phyloP scores from a whole-genome alignment of 2,797 vertebrate species.

The Mus spretus region DNA sequence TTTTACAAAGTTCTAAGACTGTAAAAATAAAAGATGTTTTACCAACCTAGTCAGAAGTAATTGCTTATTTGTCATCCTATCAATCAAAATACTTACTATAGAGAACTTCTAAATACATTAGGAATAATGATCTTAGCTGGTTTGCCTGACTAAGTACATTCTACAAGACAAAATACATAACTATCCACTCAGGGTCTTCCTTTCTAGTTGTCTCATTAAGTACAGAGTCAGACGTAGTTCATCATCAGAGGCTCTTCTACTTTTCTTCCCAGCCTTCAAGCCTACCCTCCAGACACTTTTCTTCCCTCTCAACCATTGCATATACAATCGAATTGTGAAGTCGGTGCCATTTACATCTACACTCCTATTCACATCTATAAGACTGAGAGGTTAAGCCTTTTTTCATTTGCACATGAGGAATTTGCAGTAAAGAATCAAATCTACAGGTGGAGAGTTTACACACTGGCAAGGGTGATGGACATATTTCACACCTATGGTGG shows the following conservation, averaged over 20 bases:
- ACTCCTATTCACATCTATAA: background rate
- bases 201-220: background rate
- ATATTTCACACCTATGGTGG: background rate
- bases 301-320: background rate
- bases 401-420: background rate
- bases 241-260: background rate
- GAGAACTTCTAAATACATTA: background rate
- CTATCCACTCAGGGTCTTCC: background rate
- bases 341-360: background rate
- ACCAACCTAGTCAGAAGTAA: constrained; percentile 7
- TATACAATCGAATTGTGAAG: background rate
- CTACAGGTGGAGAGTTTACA: background rate
- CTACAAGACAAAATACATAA: background rate
- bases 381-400: background rate
- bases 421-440: background rate
- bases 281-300: fast-evolving
- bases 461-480: background rate
- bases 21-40: background rate
- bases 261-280: fast-evolving
- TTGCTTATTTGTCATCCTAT: constrained; percentile 41
- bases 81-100: constrained; percentile 30
- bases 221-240: background rate
- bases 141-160: background rate
- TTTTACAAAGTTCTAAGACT: constrained; percentile 33
- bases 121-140: background rate